Percentiles rank a stretch among this genome's conserved stretches.
These are phyloP conservation scores for Thamnophis elegans DNA, from an alignment of 2,797 vertebrate species.

Conservation along the genomic window DNA sequence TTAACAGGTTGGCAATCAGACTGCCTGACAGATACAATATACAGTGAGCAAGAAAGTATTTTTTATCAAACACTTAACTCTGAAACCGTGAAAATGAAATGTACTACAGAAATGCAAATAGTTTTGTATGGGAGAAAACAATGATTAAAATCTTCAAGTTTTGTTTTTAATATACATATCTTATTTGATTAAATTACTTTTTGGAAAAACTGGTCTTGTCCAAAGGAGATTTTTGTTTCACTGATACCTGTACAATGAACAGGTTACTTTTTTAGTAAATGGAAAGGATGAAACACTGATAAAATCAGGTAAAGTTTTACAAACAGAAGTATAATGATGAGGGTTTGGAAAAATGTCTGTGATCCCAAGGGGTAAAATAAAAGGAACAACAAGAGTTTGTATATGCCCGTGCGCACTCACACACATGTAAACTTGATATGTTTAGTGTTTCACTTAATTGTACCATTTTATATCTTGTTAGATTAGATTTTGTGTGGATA, in stretches of 20 bases:
- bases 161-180: constrained; percentile 38
- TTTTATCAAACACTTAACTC: constrained; percentile 51
- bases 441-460: constrained; percentile 62
- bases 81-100: constrained; percentile 37
- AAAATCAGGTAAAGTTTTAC: constrained; percentile 69
- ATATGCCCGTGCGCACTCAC: neutral
- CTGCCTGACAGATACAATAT: neutral
- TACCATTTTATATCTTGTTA: constrained; percentile 64
- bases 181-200: constrained; percentile 66
- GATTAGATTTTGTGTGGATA: constrained; percentile 68
- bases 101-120: constrained; percentile 64
- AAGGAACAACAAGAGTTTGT: constrained; percentile 39
- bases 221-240: constrained; percentile 69
- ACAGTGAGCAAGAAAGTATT: constrained; percentile 43
- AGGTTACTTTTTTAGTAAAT: constrained; percentile 67
- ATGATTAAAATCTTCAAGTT: constrained; percentile 55
- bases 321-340: constrained; percentile 65
- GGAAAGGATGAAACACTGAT: constrained; percentile 65
- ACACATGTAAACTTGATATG: constrained; percentile 54
- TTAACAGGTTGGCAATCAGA: neutral
- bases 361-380: constrained; percentile 51
- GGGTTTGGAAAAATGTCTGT: constrained; percentile 47
- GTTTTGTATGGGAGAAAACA: constrained; percentile 63
- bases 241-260: constrained; percentile 63
- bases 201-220: constrained; percentile 56